These are phyloP conservation scores for Chloebia gouldiae DNA, from an alignment of 2,113 vertebrate genomes.

Conservation along the genomic window DNA sequence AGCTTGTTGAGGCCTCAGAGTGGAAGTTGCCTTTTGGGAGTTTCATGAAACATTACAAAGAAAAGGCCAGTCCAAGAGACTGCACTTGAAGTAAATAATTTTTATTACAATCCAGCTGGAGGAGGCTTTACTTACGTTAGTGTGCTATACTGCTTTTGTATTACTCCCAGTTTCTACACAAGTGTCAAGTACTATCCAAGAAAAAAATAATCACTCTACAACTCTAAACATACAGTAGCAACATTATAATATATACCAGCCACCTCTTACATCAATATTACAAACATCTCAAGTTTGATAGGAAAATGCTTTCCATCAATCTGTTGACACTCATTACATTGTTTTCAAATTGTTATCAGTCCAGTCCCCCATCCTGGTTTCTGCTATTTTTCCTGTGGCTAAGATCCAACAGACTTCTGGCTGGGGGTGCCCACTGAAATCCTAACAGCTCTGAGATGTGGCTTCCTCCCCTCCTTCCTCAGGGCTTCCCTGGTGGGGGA, in stretches of 20 bases:
- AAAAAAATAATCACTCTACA: not conserved
- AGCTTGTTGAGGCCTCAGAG: not conserved
- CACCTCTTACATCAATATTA: not conserved
- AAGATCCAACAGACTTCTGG: not conserved
- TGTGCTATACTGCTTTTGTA: not conserved
- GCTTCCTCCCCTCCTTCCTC: not conserved
- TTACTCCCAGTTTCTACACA: not conserved
- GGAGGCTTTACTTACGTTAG: not conserved
- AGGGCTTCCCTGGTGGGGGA: not conserved
- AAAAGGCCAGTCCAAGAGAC: not conserved
- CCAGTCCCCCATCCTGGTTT: not conserved
- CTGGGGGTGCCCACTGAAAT: not conserved
- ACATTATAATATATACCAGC: not conserved
- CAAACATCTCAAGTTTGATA: not conserved
- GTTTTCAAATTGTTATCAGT: not conserved
- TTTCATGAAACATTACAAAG: not conserved
- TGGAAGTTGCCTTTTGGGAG: not conserved
- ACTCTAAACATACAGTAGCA: not conserved
- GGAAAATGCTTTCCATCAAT: not conserved
- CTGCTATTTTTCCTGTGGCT: not conserved
- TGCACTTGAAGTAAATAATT: not conserved
- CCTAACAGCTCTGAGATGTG: accelerated
- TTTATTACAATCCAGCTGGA: not conserved
- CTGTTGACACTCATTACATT: not conserved
- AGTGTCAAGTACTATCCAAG: not conserved